Base-by-base conservation (phyloP, 2,888 invertebrate genomes). In the Eremobia ochroleuca region DNA sequence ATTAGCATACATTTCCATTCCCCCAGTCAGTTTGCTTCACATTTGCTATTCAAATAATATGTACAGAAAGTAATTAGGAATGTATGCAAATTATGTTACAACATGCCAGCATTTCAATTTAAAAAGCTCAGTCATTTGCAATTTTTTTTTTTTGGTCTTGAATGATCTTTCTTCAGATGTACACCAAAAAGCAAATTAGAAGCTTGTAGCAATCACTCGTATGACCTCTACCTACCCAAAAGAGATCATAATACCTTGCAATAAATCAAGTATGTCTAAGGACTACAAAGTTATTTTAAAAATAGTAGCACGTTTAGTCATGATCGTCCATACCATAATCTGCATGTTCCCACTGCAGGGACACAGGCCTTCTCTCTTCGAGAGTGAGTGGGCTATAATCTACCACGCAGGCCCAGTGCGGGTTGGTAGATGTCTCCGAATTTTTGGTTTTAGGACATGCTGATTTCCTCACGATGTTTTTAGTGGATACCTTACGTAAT, bases 1-100 rank as follows among this genome's bases (percentile, higher is more conserved):
- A 81, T 79, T 79, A 66, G n/a, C 64, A 77, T 69, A 65, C 9
- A 69, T 79, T 69, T 28, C 6, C 43, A 77, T 69, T 43, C 43
- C 15, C 1, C 6, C 21, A 13, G 18, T 34, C 34, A 65, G 46
- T 73, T 66, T 46, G 6, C 15, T 25, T 66, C 13, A 49, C 58
- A 43, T 64, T 69, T 34, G 4, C 15, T 59, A 43, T 52, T 55
- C 15, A 43, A 74, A 59, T 52, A 18, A 40, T 15, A 49, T 18
- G 34, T 40, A 52, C 15, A 1, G 18, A 55, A 72, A 80, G 46
- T 46, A 46, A 80, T 55, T 64, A 64, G 8, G 8, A 25, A 59
- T 73, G 43, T 46, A 77, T 81, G 55, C n/a, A 55, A 80, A 79
- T 34, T 28, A 31, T 6, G 15, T 55, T 72, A 28, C 28, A 40